Conservation (phyloP, 2,888 invertebrate species). For the Tetropium fuscum region DNA sequence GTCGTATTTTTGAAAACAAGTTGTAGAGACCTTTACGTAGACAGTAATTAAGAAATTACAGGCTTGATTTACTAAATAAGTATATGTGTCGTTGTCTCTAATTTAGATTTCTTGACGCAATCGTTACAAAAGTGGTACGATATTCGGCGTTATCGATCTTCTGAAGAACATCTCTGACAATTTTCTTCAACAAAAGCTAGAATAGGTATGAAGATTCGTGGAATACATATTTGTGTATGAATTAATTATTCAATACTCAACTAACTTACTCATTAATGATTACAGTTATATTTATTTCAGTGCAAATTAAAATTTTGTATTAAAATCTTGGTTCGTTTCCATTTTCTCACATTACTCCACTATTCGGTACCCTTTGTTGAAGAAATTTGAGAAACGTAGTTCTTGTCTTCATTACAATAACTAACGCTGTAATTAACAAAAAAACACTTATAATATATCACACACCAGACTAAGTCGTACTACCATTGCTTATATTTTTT, state of each 20-base stretch:
- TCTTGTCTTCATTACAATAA: conserved; percentile 17
- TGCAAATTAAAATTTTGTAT: no score
- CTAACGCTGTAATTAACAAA: conserved; percentile 30
- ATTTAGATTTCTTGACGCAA: conserved; percentile 57
- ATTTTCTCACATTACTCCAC: no score
- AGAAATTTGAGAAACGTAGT: conserved; percentile 13
- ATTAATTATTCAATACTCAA: no score
- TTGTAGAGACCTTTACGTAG: conserved; percentile 34
- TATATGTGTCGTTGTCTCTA: conserved; percentile 67
- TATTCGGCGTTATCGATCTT: conserved; percentile 57
- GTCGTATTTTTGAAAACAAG: conserved; percentile 28
- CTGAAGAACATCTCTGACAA: conserved; percentile 27
- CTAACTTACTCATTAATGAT: no score
- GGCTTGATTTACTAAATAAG: conserved; percentile 42
- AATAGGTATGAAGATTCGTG: no score
- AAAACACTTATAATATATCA: conserved; percentile 56
- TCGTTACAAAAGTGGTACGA: conserved; percentile 54
- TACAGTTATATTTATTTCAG: no score
- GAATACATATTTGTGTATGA: no score
- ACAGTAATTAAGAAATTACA: conserved; percentile 45
- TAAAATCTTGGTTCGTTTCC: no score
- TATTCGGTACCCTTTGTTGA: conserved; percentile 1
- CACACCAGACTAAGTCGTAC: conserved; percentile 63
- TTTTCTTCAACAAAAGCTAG: conserved; percentile 23
- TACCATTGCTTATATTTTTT: conserved; percentile 63